Evolutionary conservation across 1,140 invertebrate species (phyloP), one percentile per base, ranked within the genome.

Genomic region (Myzus persicae): DNA sequence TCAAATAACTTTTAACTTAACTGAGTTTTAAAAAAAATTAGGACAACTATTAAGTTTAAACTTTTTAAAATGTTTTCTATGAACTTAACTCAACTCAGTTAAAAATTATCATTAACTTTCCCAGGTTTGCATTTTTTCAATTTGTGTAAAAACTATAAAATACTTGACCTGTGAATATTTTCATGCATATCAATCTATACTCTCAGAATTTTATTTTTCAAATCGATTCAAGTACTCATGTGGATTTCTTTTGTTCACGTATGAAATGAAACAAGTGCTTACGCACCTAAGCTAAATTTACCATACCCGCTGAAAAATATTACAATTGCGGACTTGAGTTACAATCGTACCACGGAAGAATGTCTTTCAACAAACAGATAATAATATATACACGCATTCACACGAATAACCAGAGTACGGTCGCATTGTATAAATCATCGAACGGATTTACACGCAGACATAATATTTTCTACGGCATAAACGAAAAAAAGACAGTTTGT

Each of bases 401-500:
- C 18, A 87, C n/a, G 84, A 87, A 46, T 87, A 51, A 51, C 40
- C 20, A 36, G 44, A 22, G 31, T 36, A 44, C 85, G 85, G 18
- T 8, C 85, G 44, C n/a, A 46, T 22, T 7, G 11, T 48, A 48
- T 88, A 48, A 48, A 48, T 88, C 46, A 38, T 88, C 85, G 24
- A 88, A 48, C 46, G 85, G 48, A 88, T 51, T n/a, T 46, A 87
- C 84, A 36, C 14, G n/a, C 85, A 36, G 85, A 36, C 85, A 26
- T 22, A 88, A 26, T 59, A 59, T 88, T 48, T 48, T 88, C 42
- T 31, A 87, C 84, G 42, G 14, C 42, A n/a, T 44, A 31, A 31
- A 85, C 40, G 84, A 46, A 44, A 87, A 87, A 44, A 87, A 31
- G 5, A 87, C 48, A 36, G 85, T 88, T 88, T 36, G 85, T 88